Conservation (phyloP, 1,140 invertebrate genomes). For the Procambarus virginalis region DNA sequence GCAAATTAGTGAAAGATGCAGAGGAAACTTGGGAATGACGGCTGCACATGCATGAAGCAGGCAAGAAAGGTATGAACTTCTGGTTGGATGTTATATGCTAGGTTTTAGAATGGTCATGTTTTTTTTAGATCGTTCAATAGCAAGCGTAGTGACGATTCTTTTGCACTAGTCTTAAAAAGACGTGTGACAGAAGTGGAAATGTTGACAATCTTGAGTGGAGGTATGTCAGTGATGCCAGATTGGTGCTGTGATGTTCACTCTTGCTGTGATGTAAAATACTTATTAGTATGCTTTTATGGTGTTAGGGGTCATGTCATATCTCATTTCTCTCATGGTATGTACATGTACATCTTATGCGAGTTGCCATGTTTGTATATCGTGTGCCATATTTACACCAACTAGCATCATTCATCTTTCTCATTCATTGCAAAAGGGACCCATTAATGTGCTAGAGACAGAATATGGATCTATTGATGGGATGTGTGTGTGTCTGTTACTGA, state of each 20-base stretch:
- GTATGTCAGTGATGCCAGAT: neutral
- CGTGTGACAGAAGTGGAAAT: neutral
- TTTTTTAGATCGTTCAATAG: neutral
- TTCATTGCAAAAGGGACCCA: neutral
- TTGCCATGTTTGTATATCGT: neutral
- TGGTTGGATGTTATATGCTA: neutral
- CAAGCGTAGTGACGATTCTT: neutral
- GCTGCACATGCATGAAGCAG: neutral
- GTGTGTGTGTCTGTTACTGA: neutral
- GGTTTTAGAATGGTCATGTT: neutral
- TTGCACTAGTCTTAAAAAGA: neutral
- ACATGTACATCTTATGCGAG: neutral
- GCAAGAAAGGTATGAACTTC: neutral
- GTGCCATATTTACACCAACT: neutral
- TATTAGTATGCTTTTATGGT: neutral
- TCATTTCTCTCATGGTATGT: neutral
- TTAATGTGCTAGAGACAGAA: neutral
- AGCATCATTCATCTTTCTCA: neutral
- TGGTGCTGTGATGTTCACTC: conserved; percentile 5
- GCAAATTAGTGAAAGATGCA: neutral
- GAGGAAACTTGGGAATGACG: neutral
- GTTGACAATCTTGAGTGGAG: neutral
- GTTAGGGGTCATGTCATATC: neutral
- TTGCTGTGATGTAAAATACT: conserved; percentile 4
- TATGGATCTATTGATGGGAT: neutral